Conservation (phyloP, 2,888 invertebrate genomes). For the Abrostola tripartita region DNA sequence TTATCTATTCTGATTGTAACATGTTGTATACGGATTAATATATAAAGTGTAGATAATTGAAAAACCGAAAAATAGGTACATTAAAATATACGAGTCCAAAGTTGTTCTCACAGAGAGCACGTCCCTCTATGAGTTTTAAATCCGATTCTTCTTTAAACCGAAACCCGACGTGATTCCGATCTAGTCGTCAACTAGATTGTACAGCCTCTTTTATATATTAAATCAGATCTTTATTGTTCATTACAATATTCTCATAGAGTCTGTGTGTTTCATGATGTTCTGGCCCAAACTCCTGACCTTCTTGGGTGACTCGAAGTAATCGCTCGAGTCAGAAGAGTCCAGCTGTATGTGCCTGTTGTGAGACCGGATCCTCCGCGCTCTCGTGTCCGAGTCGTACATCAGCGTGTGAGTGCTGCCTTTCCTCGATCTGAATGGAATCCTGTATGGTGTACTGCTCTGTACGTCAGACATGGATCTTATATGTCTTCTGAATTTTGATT, state of each 20-base stretch:
- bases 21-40: slow-evolving; percentile 7
- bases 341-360: slow-evolving; percentile 69
- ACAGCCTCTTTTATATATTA: slow-evolving; percentile 69
- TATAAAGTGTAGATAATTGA: slow-evolving; percentile 6
- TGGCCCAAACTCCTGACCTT: slow-evolving; percentile 75
- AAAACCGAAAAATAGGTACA: slow-evolving; percentile 15
- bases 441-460: slow-evolving; percentile 82
- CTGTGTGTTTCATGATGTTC: slow-evolving; percentile 81
- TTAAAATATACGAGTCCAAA: slow-evolving; percentile 1
- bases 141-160: slow-evolving; percentile 26
- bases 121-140: slow-evolving; percentile 26
- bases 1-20: slow-evolving; percentile 13
- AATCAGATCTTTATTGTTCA: slow-evolving; percentile 62
- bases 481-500: slow-evolving; percentile 79
- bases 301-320: slow-evolving; percentile 71
- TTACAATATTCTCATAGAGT: slow-evolving; percentile 84
- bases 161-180: slow-evolving; percentile 62
- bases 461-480: slow-evolving; percentile 86
- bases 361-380: slow-evolving; percentile 72
- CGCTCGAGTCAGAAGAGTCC: slow-evolving; percentile 83
- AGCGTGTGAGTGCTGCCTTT: slow-evolving; percentile 75
- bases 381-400: slow-evolving; percentile 82
- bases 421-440: slow-evolving; percentile 74
- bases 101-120: slow-evolving; percentile 12
- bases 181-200: slow-evolving; percentile 69